Evolutionary conservation across 2,113 vertebrate species (phyloP).

Genomic region (Aphelocoma coerulescens): DNA sequence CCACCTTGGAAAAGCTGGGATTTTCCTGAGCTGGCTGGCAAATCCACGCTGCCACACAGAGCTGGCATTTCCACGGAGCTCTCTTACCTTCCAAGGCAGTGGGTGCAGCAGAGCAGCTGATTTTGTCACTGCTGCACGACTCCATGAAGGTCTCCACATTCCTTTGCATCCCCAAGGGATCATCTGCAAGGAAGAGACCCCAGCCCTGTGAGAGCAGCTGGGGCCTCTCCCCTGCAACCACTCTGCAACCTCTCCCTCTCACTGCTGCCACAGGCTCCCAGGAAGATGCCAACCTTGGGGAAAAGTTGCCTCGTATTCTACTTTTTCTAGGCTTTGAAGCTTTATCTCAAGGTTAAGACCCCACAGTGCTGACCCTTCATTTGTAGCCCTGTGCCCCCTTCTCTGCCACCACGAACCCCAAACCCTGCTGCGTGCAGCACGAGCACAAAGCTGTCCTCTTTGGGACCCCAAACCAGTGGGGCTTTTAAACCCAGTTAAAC

Average conservation of each 20-base stretch:
- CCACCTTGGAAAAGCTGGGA: not conserved
- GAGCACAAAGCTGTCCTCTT: not conserved
- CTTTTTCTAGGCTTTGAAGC: not conserved
- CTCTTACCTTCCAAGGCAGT: conserved; percentile 68
- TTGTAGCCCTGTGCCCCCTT: not conserved
- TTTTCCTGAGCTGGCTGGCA: not conserved
- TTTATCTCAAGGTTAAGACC: not conserved
- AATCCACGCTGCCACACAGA: not conserved
- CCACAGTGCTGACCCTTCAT: not conserved
- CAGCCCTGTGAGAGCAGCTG: not conserved
- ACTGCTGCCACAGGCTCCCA: not conserved
- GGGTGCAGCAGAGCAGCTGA: conserved; percentile 76
- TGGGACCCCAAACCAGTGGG: not conserved
- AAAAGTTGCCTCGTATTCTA: fast-evolving
- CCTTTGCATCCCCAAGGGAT: conserved; percentile 65
- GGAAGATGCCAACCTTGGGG: not conserved
- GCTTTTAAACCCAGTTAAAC: not conserved
- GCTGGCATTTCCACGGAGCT: not conserved
- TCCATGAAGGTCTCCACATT: conserved; percentile 74
- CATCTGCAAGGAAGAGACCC: conserved; percentile 34
- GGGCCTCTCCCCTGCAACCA: not conserved
- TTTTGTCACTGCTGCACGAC: conserved; percentile 79
- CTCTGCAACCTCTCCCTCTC: not conserved
- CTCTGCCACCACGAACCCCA: not conserved
- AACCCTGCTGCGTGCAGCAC: not conserved